These are phyloP conservation scores for Pseudomyrmex sp. DNA, from an alignment of 1,140 invertebrate genomes.

Conservation along the genomic window DNA sequence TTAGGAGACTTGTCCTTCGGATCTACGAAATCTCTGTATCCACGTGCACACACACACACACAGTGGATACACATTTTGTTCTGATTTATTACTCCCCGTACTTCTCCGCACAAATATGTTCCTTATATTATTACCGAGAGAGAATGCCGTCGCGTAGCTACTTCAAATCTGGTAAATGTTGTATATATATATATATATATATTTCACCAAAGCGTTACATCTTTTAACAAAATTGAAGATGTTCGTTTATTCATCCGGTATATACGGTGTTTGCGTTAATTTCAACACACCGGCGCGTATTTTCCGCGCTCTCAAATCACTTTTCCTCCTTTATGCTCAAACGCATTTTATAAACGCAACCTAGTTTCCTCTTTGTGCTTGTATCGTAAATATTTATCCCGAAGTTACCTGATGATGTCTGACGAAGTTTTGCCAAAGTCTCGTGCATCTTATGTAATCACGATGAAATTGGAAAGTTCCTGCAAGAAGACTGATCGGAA, in stretches of 20 bases:
- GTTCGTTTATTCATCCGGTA: too few relatives aligned
- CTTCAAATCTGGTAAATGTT: too few relatives aligned
- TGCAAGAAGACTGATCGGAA: constrained; percentile 3
- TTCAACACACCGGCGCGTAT: neutral
- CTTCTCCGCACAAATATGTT: too few relatives aligned
- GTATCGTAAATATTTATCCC: constrained; percentile 40
- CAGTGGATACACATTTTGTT: neutral
- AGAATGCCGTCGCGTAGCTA: too few relatives aligned
- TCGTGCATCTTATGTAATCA: constrained; percentile 62
- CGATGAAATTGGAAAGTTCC: constrained; percentile 56
- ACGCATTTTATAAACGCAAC: neutral
- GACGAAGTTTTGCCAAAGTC: constrained; percentile 39
- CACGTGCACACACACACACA: neutral
- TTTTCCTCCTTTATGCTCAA: neutral
- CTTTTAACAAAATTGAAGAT: neutral
- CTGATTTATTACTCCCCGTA: neutral
- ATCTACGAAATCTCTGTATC: constrained; percentile 17
- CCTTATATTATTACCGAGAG: too few relatives aligned
- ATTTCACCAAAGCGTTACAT: neutral
- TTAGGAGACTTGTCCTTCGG: constrained; percentile 14
- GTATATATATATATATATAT: too few relatives aligned
- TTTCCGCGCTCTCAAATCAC: too few relatives aligned
- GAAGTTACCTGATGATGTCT: constrained; percentile 43
- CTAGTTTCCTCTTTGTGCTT: neutral
- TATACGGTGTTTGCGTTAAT: neutral